Conservation (phyloP, 1,140 invertebrate genomes). For the Holotrichia oblita region DNA sequence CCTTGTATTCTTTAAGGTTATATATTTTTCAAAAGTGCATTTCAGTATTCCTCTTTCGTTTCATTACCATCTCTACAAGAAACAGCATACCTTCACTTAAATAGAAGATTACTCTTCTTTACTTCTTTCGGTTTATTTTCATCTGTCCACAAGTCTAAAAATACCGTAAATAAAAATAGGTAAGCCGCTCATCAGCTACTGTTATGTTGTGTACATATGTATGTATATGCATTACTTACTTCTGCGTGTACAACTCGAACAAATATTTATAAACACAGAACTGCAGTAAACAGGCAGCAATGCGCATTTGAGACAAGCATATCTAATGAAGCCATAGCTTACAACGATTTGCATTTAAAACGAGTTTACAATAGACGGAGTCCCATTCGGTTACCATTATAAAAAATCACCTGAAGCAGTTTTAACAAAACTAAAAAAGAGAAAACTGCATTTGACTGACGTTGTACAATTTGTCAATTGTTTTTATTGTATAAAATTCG, state of each 20-base stretch:
- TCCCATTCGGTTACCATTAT: neutral
- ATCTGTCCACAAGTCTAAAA: neutral
- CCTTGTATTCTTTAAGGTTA: too few relatives aligned
- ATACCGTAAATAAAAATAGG: conserved; percentile 8
- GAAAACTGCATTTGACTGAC: neutral
- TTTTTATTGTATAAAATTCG: conserved; percentile 7
- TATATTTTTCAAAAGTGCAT: too few relatives aligned
- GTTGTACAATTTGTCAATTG: conserved; percentile 16
- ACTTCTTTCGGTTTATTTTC: neutral
- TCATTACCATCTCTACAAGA: neutral
- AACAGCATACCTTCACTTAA: neutral
- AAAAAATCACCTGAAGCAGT: neutral
- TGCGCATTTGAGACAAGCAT: conserved; percentile 33
- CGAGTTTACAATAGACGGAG: conserved; percentile 21
- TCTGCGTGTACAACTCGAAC: neutral
- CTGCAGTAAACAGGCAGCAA: neutral
- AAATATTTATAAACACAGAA: neutral
- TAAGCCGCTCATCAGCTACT: neutral
- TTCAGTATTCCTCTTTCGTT: too few relatives aligned
- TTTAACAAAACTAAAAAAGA: conserved; percentile 3
- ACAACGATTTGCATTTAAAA: conserved; percentile 26
- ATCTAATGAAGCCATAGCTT: conserved; percentile 33
- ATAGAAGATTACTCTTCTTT: neutral
- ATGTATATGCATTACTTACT: too few relatives aligned
- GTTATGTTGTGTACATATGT: too few relatives aligned